These are phyloP conservation scores for Vespertilio murinus DNA, from an alignment of 2,797 vertebrate species.

Conservation along the genomic window DNA sequence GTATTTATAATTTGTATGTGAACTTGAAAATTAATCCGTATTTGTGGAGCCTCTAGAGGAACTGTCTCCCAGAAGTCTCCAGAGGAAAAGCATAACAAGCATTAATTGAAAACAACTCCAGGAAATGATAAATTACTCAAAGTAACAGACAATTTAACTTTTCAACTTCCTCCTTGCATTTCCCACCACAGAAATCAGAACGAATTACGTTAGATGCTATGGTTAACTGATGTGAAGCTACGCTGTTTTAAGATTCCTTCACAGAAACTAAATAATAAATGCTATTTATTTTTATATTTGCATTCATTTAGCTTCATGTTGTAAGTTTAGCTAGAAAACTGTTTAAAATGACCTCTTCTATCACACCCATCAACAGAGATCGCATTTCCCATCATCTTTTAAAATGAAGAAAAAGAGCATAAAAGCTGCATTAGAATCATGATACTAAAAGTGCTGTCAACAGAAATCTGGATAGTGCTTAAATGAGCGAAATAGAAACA, in stretches of 20 bases:
- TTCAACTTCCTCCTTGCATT: constrained; percentile 2
- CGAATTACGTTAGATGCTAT: not conserved
- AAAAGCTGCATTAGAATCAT: not conserved
- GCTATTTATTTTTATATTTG: not conserved
- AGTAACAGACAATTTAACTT: constrained; percentile 15
- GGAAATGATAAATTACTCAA: constrained; percentile 1
- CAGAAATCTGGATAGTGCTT: not conserved
- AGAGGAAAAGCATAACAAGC: not conserved
- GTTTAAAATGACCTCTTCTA: not conserved
- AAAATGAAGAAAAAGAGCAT: not conserved
- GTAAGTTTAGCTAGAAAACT: not conserved
- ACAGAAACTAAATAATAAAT: constrained; percentile 10
- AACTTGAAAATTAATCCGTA: not conserved
- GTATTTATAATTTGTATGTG: not conserved
- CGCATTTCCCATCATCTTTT: not conserved
- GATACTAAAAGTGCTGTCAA: not conserved
- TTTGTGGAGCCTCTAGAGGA: not conserved
- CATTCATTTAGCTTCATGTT: not conserved
- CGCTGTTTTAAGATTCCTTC: not conserved
- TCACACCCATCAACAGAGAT: not conserved
- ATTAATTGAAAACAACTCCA: constrained; percentile 36
- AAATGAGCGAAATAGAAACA: not conserved
- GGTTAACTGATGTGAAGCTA: not conserved
- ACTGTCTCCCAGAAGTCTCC: not conserved
- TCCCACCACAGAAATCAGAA: constrained; percentile 32